Evolutionary conservation across 2,888 invertebrate genomes (phyloP).

Genomic region (Allygus modestus): DNA sequence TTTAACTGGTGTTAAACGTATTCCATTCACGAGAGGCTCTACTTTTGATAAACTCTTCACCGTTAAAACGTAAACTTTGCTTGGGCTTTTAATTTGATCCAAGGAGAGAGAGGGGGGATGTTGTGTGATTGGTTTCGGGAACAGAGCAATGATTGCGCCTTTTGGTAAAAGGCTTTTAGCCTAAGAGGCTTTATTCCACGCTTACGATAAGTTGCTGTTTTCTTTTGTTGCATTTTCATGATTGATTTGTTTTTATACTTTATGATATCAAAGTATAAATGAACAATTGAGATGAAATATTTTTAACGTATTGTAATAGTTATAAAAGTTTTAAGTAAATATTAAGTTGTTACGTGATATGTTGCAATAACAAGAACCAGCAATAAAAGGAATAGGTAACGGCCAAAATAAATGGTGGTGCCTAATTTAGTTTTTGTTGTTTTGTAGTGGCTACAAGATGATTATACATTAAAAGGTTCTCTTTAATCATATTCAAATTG

Average conservation of each 20-base stretch:
- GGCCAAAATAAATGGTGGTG: too few relatives aligned
- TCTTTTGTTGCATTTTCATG: too few relatives aligned
- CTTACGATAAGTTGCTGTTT: neutral
- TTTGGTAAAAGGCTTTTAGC: conserved; percentile 7
- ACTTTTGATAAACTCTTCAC: neutral
- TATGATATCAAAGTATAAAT: too few relatives aligned
- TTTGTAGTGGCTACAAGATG: too few relatives aligned
- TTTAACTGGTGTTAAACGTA: neutral
- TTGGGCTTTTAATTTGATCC: neutral
- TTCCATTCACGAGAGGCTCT: neutral
- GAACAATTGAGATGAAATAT: too few relatives aligned
- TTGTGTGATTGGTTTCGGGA: conserved; percentile 1
- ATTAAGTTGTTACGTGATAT: too few relatives aligned
- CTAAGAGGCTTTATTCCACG: conserved; percentile 5
- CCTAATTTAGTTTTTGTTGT: too few relatives aligned
- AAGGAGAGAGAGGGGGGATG: neutral
- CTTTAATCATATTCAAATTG: neutral
- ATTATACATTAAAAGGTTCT: neutral
- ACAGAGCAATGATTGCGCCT: conserved; percentile 4
- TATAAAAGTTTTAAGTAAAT: too few relatives aligned
- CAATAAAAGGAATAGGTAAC: too few relatives aligned
- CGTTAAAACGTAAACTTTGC: neutral
- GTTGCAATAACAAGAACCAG: too few relatives aligned
- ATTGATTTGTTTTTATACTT: too few relatives aligned
- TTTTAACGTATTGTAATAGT: too few relatives aligned